Conservation (phyloP, 2,888 invertebrate genomes). For the Resseliella maxima region DNA sequence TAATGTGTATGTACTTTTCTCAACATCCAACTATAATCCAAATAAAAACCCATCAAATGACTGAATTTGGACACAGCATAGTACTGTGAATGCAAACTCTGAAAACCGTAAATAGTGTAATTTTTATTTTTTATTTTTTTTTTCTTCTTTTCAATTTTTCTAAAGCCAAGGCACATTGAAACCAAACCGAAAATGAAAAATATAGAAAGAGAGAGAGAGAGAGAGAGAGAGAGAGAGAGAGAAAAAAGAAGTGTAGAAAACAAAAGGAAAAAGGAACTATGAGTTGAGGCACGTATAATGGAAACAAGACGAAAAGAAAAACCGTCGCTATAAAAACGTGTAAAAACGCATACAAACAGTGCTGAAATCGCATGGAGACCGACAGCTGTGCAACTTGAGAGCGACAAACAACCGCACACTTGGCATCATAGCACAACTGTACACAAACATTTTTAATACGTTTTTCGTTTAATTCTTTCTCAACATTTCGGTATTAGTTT, state of each 20-base stretch:
- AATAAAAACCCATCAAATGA: neutral
- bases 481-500: neutral
- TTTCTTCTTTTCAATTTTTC: too few relatives aligned
- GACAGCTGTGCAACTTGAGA: constrained; percentile 47
- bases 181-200: neutral
- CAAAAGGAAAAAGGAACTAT: constrained; percentile 4
- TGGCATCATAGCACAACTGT: neutral
- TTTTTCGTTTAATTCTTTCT: neutral
- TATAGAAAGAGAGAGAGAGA: neutral
- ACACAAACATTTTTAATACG: constrained; percentile 46
- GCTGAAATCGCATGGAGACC: constrained; percentile 42
- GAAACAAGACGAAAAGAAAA: constrained; percentile 11
- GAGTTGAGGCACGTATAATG: neutral
- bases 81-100: constrained; percentile 1
- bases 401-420: constrained; percentile 48
- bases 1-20: neutral
- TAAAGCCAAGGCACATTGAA: neutral
- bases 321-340: constrained; percentile 35
- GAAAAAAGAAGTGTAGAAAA: neutral
- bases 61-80: constrained; percentile 25
- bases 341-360: constrained; percentile 32
- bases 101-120: constrained; percentile 28
- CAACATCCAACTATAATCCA: neutral
- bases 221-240: neutral
- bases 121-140: too few relatives aligned